Base-by-base conservation (phyloP, 2,797 vertebrate genomes). In the Xiphorhynchus erythropygius region DNA sequence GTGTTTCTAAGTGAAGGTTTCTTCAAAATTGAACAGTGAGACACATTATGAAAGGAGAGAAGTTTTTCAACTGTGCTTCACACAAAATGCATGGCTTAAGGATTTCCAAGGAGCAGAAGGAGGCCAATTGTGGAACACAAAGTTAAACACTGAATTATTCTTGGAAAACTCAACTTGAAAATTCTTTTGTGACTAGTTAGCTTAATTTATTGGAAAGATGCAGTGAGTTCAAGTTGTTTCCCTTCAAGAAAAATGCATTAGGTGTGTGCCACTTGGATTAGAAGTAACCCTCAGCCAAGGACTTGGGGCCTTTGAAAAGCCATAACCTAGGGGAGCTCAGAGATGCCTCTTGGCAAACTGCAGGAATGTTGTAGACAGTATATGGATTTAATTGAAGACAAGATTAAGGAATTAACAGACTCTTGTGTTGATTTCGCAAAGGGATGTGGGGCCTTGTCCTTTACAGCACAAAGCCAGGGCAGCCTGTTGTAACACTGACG, bases 151-250 rank as follows among this genome's bases (percentile, higher is more conserved):
- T 56, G 63, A 76, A 41, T 84, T 92, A 22, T 84, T 78, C 46
- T 63, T 62, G 55, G 70, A 82, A 94, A 84, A 69, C 39, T 81
- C 35, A 82, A 13, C 21, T 83, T 89, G 11, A 83, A 33, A 69
- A 62, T 53, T 89, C 42, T 79, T 3, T 76, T 93, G n/a, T 63
- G 70, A 49, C 35, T 32, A 33, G 35, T 30, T 60, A 71, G 35
- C 35, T 65, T 30, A 50, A 74, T 90, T 93, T 59, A 52, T 63
- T 55, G 25, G 71, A 84, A 92, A 77, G 13, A 5, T 39, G 6
- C 18, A 21, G 22, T 10, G 49, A 59, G 35, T 67, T 84, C 27
- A 7, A 7, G n/a, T 50, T 79, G 19, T 55, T 84, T 86, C 81
- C 65, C 74, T 84, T 42, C 55, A 82, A 55, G 49, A 89, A 49